Base-by-base conservation (phyloP, 2,888 invertebrate species). In the Bombylius discolor region DNA sequence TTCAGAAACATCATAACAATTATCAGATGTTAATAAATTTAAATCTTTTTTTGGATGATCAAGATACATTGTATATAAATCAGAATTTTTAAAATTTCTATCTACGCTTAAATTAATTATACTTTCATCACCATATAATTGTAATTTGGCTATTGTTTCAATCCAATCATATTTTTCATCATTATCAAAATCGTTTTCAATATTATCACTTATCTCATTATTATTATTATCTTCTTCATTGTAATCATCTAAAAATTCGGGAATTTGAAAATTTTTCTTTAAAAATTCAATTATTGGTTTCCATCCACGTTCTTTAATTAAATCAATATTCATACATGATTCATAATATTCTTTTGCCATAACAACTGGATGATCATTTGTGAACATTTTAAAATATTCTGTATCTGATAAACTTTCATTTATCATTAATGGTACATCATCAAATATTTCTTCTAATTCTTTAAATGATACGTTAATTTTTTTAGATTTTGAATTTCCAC, bases 321-420 rank as follows among this genome's bases (percentile, higher is more conserved):
- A 3, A 14, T 49, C 34, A 6, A 54, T 33, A 45, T 54, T 45
- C 54, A 54, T 54, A 33, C 54, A 54, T 4, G 54, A 45, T 5
- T 54, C 49, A 42, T 54, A 54, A 31, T 54, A 54, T 6, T 33
- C 5, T 14, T 45, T 49, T 13, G 49, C 33, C n/a, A 45, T 32
- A 5, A 31, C 11, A 12, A 49, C 23, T 44, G 49, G n/a, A 49
- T 54, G 45, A 13, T 33, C 32, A 13, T 47, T 4, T 45, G 14
- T 34, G 14, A 48, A 54, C 12, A 23, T 44, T 7, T 14, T 36
- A 7, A 54, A 54, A 23, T 49, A 49, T 8, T 32, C 34, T 6
- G 13, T 45, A 33, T 54, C 45, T 23, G 34, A 44, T 9, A 54
- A 46, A 13, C 36, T 54, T 36, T 46, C 34, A 34, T 49, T 49